Evolutionary conservation across 1,140 invertebrate species (phyloP), one percentile per base, ranked within the genome.

Genomic region (Habropoda laboriosa): DNA sequence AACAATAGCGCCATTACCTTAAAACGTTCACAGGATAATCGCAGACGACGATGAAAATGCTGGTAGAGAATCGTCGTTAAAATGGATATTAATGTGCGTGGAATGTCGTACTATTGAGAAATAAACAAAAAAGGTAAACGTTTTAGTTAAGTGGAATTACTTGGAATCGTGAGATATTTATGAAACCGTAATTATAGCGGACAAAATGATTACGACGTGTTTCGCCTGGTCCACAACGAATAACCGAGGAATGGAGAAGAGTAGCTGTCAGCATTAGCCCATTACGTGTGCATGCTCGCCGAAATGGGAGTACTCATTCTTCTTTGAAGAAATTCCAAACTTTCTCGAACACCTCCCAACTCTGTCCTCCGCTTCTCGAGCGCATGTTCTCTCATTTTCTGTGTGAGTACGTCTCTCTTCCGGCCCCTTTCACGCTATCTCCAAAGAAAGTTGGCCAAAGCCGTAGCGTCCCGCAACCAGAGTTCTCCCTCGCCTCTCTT

Each of bases 371-470:
- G 12, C 51, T 45, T 35, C 27, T 32, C 24, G 24, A 30, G 49
- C 49, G n/a, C n/a, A n/a, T n/a, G 18, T 45, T 27, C 74, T 18
- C 35, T 45, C 24, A 51, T 45, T 58, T 67, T 78, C n/a, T 30
- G 40, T 61, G 42, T 32, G 55, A 18, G 40, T 45, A 40, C 57
- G 5, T 16, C 63, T 30, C 57, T 77, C 38, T 30, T 30, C 32
- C 24, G 27, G n/a, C 32, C 42, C 38, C 67, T 57, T 55, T 63
- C 68, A 30, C 27, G 35, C 13, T 47, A 67, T 49, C 71, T 58
- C 18, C 21, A 32, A 76, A 80, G 78, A 80, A 84, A 85, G 77
- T 85, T 85, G 30, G 27, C 61, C 45, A 60, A 83, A 83, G 81
- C 64, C 55, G 49, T 49, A 49, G 30, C 49, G n/a, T n/a, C 18